Evolutionary conservation across 1,140 invertebrate genomes (phyloP).

Genomic region (Lysiphlebus fabarum): DNA sequence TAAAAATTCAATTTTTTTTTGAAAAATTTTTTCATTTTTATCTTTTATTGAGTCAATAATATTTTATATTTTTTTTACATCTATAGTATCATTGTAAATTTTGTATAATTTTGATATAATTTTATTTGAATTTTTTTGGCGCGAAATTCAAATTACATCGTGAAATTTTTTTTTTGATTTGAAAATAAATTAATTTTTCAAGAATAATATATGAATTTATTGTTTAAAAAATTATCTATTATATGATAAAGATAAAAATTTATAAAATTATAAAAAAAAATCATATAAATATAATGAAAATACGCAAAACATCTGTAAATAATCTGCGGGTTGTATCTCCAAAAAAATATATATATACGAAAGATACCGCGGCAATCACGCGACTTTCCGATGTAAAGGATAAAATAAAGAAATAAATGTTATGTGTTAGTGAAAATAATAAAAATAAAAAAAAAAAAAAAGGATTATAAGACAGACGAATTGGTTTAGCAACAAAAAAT

Average conservation of each 20-base stretch:
- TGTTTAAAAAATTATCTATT: no score
- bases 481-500: constrained; percentile 15
- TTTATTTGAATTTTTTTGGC: no score
- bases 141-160: no score
- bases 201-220: no score
- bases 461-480: constrained; percentile 8
- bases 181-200: no score
- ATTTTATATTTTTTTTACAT: no score
- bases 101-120: no score
- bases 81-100: no score
- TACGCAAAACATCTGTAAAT: constrained; percentile 39
- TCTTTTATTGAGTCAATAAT: no score
- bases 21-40: not conserved
- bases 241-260: no score
- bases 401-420: constrained; percentile 18
- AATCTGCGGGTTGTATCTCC: constrained; percentile 38
- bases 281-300: constrained; percentile 15
- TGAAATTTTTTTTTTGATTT: no score
- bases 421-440: constrained; percentile 5
- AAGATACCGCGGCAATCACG: constrained; percentile 29
- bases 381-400: constrained; percentile 14
- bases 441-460: constrained; percentile 8
- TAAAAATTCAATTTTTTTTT: not conserved
- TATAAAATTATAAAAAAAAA: no score
- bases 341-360: constrained; percentile 27